A percentile compares a stretch with the other conserved stretches of the same genome.
Conservation (phyloP, 2,888 invertebrate genomes). For the Fabriciana adippe region DNA sequence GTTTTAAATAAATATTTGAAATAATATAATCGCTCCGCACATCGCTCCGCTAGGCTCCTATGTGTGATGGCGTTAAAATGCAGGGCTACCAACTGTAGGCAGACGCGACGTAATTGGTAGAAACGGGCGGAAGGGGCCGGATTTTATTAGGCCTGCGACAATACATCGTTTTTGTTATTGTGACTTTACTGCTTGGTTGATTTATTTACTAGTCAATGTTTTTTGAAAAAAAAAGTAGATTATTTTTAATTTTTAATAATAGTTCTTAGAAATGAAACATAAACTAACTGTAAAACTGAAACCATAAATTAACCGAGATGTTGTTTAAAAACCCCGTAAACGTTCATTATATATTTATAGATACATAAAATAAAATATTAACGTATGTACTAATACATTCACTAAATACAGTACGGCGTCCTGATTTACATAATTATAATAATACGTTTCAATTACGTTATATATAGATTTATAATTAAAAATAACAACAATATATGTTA, state of each 20-base stretch:
- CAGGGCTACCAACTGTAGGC: conserved; percentile 64
- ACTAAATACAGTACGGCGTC: neutral
- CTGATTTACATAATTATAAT: too few relatives aligned
- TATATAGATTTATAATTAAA: too few relatives aligned
- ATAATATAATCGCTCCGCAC: conserved; percentile 40
- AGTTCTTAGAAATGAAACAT: neutral
- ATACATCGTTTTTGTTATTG: conserved; percentile 36
- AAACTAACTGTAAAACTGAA: too few relatives aligned
- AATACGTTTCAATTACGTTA: too few relatives aligned
- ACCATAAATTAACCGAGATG: neutral
- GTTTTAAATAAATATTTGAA: neutral
- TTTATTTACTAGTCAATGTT: conserved; percentile 22
- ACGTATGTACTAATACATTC: neutral
- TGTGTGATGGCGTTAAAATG: conserved; percentile 46
- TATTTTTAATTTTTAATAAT: neutral
- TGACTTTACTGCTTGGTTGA: conserved; percentile 26
- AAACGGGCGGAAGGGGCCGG: conserved; percentile 46
- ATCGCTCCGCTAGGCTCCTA: conserved; percentile 45
- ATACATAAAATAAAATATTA: neutral
- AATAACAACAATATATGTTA: too few relatives aligned
- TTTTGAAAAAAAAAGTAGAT: neutral
- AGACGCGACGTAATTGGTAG: conserved; percentile 54
- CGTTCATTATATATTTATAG: neutral
- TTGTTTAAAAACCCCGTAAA: neutral
- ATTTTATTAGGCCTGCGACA: conserved; percentile 40